These are phyloP conservation scores for Callimorpha dominula DNA, from an alignment of 2,888 invertebrate genomes.

Conservation along the genomic window DNA sequence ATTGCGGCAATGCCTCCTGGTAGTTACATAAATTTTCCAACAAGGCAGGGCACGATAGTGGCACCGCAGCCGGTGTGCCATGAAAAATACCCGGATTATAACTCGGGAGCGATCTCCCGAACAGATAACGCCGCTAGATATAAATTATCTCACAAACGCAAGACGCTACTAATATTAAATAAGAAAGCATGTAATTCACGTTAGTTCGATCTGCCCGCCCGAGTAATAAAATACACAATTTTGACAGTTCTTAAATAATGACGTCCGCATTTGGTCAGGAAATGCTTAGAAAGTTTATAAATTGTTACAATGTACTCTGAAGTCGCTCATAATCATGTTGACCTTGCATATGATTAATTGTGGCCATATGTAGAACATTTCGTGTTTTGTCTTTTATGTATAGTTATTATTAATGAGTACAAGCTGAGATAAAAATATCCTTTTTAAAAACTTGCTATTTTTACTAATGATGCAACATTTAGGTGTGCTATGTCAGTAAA, in stretches of 20 bases:
- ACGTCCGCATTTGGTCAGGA: conserved; percentile 81
- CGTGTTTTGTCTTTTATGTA: conserved; percentile 46
- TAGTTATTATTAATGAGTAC: conserved; percentile 26
- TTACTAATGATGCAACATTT: too few species aligned
- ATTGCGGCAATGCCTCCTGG: conserved; percentile 74
- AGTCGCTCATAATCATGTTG: conserved; percentile 68
- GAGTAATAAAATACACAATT: conserved; percentile 83
- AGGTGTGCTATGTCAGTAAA: too few species aligned
- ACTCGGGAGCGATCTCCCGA: conserved; percentile 80
- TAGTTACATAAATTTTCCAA: conserved; percentile 79
- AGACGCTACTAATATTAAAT: conserved; percentile 85
- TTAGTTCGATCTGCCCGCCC: conserved; percentile 75
- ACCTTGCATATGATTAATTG: conserved; percentile 67
- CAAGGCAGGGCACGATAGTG: conserved; percentile 60
- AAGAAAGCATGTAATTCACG: conserved; percentile 86
- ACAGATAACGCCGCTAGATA: conserved; percentile 81
- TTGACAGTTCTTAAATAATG: conserved; percentile 86
- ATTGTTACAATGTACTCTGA: conserved; percentile 68
- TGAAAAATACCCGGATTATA: conserved; percentile 87
- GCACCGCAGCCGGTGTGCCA: conserved; percentile 63
- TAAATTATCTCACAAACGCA: conserved; percentile 85
- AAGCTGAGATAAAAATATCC: too few species aligned
- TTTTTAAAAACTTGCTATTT: too few species aligned
- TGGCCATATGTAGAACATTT: conserved; percentile 53
- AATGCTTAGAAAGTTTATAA: conserved; percentile 80